Evolutionary conservation across 2,797 vertebrate species (phyloP).

Genomic region (Rachycentron canadum): DNA sequence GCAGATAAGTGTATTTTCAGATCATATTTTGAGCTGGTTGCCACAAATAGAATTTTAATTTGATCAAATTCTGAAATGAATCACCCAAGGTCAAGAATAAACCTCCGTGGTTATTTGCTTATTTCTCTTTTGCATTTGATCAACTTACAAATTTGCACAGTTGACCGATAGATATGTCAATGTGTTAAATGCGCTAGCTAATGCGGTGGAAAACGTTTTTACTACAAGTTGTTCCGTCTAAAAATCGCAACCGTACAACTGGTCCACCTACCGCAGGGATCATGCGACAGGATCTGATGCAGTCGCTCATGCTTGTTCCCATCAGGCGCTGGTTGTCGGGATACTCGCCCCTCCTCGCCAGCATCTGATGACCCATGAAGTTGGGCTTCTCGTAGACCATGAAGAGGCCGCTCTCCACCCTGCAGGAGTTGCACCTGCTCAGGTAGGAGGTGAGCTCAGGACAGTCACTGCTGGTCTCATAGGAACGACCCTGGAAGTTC

Average conservation of each 20-base stretch:
- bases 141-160: no score
- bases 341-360: slow-evolving; percentile 78
- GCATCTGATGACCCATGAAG: slow-evolving; percentile 75
- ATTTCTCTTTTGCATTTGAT: neutral
- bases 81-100: neutral
- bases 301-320: slow-evolving; percentile 75
- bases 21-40: neutral
- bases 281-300: slow-evolving; percentile 75
- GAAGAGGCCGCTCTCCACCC: slow-evolving; percentile 79
- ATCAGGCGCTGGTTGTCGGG: slow-evolving; percentile 79
- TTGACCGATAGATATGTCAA: no score
- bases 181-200: no score
- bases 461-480: slow-evolving; percentile 76
- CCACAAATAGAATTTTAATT: neutral
- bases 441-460: slow-evolving; percentile 74
- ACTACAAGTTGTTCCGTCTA: neutral
- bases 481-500: slow-evolving; percentile 79
- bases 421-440: slow-evolving; percentile 77
- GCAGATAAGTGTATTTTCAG: neutral
- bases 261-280: slow-evolving; percentile 68
- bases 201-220: neutral
- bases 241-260: neutral
- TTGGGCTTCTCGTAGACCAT: slow-evolving; percentile 78
- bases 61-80: neutral
- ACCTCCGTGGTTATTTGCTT: neutral